Evolutionary conservation across 2,888 invertebrate genomes (phyloP).

Genomic region (Drosophila kuntzei): DNA sequence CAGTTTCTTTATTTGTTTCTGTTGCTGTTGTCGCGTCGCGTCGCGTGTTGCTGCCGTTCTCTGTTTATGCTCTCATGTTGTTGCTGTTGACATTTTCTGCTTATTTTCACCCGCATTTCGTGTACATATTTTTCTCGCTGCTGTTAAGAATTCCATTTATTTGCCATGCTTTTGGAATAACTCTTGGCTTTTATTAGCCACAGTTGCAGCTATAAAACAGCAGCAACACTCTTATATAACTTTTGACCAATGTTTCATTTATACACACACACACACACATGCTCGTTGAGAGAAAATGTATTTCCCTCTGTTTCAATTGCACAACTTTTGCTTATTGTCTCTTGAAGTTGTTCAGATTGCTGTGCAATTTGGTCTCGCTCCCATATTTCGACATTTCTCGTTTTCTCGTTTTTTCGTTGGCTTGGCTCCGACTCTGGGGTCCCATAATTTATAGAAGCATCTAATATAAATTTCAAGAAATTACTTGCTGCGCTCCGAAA

Average conservation of each 20-base stretch:
- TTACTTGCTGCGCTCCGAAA: constrained; percentile 52
- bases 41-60: constrained; percentile 12
- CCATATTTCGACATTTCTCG: constrained; percentile 17
- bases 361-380: not conserved
- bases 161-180: constrained; percentile 32
- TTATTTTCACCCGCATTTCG: constrained; percentile 58
- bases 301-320: constrained; percentile 56
- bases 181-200: constrained; percentile 42
- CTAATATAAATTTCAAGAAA: constrained; percentile 74
- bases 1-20: constrained; percentile 8
- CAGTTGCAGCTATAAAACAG: constrained; percentile 41
- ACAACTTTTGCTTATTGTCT: constrained; percentile 64
- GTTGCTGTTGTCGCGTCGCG: constrained; percentile 3
- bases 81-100: constrained; percentile 61
- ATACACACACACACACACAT: constrained; percentile 18
- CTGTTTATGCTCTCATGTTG: constrained; percentile 17
- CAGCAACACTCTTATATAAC: constrained; percentile 22
- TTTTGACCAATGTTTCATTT: constrained; percentile 22
- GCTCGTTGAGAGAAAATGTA: constrained; percentile 1
- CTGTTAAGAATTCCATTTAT: constrained; percentile 57
- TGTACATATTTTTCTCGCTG: constrained; percentile 28
- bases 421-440: constrained; percentile 24
- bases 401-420: constrained; percentile 19
- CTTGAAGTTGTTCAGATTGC: constrained; percentile 30
- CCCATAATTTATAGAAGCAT: constrained; percentile 70